Evolutionary conservation across 2,797 vertebrate genomes (phyloP).

Genomic region (Pangasius krempfi): DNA sequence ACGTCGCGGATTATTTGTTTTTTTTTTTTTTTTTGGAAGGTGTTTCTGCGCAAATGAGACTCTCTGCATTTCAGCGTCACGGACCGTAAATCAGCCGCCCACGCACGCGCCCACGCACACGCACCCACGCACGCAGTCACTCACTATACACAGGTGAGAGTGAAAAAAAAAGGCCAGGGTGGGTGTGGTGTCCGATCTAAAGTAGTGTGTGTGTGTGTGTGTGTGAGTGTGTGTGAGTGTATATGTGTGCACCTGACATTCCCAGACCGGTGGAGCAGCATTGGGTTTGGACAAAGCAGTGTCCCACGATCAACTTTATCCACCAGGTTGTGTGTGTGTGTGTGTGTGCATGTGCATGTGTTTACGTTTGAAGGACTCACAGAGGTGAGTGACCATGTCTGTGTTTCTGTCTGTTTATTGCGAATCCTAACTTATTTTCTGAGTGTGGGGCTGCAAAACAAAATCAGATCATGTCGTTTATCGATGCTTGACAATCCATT

Average conservation of each 20-base stretch:
- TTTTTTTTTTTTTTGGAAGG: background rate
- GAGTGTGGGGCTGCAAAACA: background rate
- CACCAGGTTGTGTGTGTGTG: background rate
- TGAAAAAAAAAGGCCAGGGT: conserved; percentile 57
- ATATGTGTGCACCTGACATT: conserved; percentile 33
- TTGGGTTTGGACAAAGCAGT: conserved; percentile 64
- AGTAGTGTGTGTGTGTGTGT: conserved; percentile 34
- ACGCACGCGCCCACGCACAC: background rate
- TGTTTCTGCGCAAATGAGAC: background rate
- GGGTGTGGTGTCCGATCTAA: conserved; percentile 70
- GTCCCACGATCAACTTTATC: conserved; percentile 56
- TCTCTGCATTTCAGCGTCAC: background rate
- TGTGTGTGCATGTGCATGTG: background rate
- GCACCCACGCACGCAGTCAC: background rate
- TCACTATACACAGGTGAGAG: conserved; percentile 62
- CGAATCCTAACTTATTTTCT: background rate
- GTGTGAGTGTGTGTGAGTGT: background rate
- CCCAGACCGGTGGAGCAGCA: conserved; percentile 65
- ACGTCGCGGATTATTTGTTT: background rate
- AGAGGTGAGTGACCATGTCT: conserved; percentile 67
- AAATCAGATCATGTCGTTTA: background rate
- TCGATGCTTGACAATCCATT: background rate
- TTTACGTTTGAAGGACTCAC: conserved; percentile 32
- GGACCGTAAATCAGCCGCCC: background rate
- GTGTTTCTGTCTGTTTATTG: background rate